These are phyloP conservation scores for Hippocampus kuda DNA, from an alignment of 2,797 vertebrate species.

Conservation along the genomic window DNA sequence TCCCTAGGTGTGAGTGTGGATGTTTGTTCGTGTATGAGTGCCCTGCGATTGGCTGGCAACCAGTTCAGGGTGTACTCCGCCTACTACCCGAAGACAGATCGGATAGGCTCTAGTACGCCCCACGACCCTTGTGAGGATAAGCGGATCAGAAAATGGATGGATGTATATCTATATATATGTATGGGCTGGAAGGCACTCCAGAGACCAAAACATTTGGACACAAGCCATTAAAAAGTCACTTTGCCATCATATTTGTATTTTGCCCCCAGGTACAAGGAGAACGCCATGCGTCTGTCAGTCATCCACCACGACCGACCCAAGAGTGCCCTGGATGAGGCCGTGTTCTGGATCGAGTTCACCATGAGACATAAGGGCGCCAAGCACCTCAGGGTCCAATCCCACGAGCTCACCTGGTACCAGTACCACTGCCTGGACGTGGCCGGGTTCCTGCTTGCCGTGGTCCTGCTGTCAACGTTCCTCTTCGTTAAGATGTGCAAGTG, in stretches of 20 bases:
- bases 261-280: constrained; percentile 69
- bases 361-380: constrained; percentile 74
- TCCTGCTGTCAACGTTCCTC: constrained; percentile 37
- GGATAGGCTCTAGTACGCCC: no score
- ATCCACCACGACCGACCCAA: constrained; percentile 74
- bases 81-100: no score
- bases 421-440: constrained; percentile 72
- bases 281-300: constrained; percentile 56
- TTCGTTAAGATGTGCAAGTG: constrained; percentile 46
- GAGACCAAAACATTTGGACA: not conserved
- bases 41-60: no score
- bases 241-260: not conserved
- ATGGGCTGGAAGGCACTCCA: no score
- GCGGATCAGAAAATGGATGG: no score
- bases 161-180: no score
- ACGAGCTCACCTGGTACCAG: constrained; percentile 74
- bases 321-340: constrained; percentile 61
- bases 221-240: not conserved
- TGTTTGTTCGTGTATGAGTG: no score
- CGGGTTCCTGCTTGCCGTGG: constrained; percentile 53
- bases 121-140: no score
- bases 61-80: no score
- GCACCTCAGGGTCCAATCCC: constrained; percentile 68
- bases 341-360: constrained; percentile 79
- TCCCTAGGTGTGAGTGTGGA: no score